Percentiles rank a stretch among this genome's conserved stretches.
phyloP scores from a whole-genome alignment of 37 sponge, comb jelly and placozoan genomes.

The Axinella damicornis region DNA sequence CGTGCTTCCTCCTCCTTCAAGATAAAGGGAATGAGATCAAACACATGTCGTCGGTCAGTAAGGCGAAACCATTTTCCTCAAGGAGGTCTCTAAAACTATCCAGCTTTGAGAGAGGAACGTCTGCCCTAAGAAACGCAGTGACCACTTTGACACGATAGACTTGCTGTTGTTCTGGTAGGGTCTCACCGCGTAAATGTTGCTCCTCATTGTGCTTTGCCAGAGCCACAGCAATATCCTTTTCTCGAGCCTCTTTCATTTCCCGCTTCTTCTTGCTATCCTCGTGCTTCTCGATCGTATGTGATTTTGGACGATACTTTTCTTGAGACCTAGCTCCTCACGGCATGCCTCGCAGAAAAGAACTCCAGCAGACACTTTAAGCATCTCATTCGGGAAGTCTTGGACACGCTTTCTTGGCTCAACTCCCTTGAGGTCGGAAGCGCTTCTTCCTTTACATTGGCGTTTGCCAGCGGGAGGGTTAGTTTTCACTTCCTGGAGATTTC shows the following conservation, averaged over 20 bases:
- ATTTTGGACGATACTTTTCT: constrained; percentile 30
- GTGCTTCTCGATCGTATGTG: constrained; percentile 38
- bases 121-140: constrained; percentile 33
- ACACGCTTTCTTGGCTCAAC: constrained; percentile 46
- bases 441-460: no score
- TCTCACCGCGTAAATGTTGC: constrained; percentile 41
- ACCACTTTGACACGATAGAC: constrained; percentile 38
- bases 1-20: constrained; percentile 20
- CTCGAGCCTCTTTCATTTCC: not conserved
- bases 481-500: no score
- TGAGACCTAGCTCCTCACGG: constrained; percentile 42
- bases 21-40: constrained; percentile 42
- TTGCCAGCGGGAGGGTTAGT: no score
- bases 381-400: constrained; percentile 28
- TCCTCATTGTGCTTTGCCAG: constrained; percentile 14
- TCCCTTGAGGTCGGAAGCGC: no score
- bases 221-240: constrained; percentile 45
- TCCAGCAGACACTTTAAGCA: constrained; percentile 13
- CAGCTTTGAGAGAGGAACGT: constrained; percentile 41
- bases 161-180: constrained; percentile 22
- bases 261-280: not conserved
- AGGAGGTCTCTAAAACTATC: constrained; percentile 29
- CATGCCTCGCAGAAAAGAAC: constrained; percentile 65
- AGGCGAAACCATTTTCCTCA: constrained; percentile 28
- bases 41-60: constrained; percentile 15